Base-by-base conservation (phyloP, 53 echinoderm and acorn worm genomes). In the Temnopleurus reevesii region DNA sequence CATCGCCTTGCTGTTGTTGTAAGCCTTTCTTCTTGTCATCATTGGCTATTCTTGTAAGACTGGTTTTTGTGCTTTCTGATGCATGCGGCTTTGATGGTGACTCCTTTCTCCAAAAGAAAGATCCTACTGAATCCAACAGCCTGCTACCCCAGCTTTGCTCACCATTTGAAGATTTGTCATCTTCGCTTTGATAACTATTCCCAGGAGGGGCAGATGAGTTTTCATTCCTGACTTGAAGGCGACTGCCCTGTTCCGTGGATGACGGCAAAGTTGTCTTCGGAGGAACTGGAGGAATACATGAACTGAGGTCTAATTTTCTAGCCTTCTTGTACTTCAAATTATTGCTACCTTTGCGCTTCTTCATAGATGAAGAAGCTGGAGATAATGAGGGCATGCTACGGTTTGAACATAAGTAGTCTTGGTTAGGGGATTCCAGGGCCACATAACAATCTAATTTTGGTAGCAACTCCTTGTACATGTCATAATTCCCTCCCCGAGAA, bases 371-470 rank as follows among this genome's bases (percentile, higher is more conserved):
- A 4, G 33, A 15, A 31, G 71, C 88, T 66, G 88, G 88, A 46
- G 88, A 51, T 21, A 87, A 53, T n/a, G 71, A 87, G 15, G 88
- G 88, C 88, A 87, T 87, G 55, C 71, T 87, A 4, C 65, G 46
- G 38, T 87, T 65, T 15, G 17, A 35, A 46, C 35, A 47, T n/a
- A 17, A 10, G 18, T 30, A 4, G 6, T 87, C 18, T 31, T 38
- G 27, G 25, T 60, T 30, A 8, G 65, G 66, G n/a, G 47, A 31
- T 60, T 85, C 61, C 31, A 87, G 53, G 24, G 88, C 53, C 28
- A 87, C 88, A 18, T 87, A 87, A 53, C 88, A 87, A 7, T 87
- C 88, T 17, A 87, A 30, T 71, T 66, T 46, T 19, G 88, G 88
- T 5, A 87, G 34, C 49, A 66, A 21, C 19, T 66, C 88, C 28